Conservation (phyloP, 2,888 invertebrate species). For the Tenthredo distinguenda region DNA sequence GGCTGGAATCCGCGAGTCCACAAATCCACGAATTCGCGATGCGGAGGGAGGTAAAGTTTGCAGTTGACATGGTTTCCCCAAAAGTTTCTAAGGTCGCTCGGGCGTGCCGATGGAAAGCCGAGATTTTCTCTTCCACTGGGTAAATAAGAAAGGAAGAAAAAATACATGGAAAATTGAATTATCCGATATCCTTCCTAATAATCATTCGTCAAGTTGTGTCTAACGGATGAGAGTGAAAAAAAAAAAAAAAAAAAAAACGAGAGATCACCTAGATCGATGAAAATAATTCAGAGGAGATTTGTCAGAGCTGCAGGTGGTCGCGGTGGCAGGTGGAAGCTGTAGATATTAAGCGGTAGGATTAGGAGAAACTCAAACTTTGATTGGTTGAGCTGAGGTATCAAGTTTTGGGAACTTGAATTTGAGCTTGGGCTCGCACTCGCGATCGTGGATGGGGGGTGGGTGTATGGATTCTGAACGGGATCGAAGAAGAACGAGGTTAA, state of each 20-base stretch:
- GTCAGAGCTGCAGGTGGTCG: slow-evolving; percentile 34
- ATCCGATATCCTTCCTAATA: not conserved
- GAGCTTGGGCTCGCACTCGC: not conserved
- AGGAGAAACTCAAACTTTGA: slow-evolving; percentile 75
- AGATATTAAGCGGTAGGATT: slow-evolving; percentile 74
- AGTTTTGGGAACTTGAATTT: slow-evolving; percentile 65
- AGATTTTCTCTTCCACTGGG: not conserved
- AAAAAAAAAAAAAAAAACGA: not conserved
- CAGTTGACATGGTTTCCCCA: slow-evolving; percentile 42
- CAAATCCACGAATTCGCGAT: slow-evolving; percentile 31
- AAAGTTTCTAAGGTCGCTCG: slow-evolving; percentile 14
- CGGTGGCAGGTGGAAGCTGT: slow-evolving; percentile 56
- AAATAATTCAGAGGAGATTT: not conserved
- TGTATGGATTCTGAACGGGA: not conserved
- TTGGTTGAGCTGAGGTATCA: slow-evolving; percentile 75
- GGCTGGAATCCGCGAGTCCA: slow-evolving; percentile 18
- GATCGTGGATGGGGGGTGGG: not conserved
- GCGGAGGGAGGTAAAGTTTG: not conserved
- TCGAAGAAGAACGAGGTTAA: not conserved
- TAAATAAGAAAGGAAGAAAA: not conserved
- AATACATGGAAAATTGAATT: not conserved
- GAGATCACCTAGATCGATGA: not conserved
- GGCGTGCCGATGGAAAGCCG: slow-evolving; percentile 17
- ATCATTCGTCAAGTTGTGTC: not conserved
- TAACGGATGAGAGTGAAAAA: not conserved